Conservation (phyloP, 2,888 invertebrate species). For the Serripes groenlandicus region DNA sequence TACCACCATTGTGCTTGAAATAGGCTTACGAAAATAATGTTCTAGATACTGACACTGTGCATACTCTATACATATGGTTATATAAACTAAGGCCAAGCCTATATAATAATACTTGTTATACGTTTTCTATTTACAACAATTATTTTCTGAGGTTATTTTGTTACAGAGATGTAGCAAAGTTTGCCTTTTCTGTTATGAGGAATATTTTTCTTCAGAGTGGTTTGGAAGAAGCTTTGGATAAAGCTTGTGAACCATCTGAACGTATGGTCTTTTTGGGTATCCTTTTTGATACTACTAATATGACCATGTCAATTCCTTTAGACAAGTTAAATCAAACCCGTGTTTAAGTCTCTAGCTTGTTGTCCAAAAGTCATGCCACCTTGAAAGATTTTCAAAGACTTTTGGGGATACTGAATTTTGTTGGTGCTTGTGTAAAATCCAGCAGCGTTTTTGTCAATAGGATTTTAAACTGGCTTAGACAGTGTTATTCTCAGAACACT, state of each 20-base stretch:
- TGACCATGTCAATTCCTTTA: not conserved
- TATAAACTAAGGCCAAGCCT: too few relatives aligned
- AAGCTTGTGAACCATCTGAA: not conserved
- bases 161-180: not conserved
- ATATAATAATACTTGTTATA: too few relatives aligned
- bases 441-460: not conserved
- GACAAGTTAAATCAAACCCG: not conserved
- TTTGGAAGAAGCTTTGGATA: not conserved
- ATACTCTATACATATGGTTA: too few relatives aligned
- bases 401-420: not conserved
- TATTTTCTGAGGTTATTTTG: too few relatives aligned
- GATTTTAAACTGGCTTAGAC: not conserved
- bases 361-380: conserved; percentile 12
- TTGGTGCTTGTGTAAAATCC: not conserved
- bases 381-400: conserved; percentile 4
- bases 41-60: too few relatives aligned
- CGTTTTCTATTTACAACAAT: too few relatives aligned
- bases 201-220: too few relatives aligned
- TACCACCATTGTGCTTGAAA: too few relatives aligned
- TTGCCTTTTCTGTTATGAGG: too few relatives aligned
- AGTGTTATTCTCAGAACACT: not conserved
- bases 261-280: not conserved
- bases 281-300: not conserved
- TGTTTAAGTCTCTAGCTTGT: conserved; percentile 2
- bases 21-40: too few relatives aligned